Evolutionary conservation across 2,113 vertebrate genomes (phyloP).

Genomic region (Neogobius melanostomus): DNA sequence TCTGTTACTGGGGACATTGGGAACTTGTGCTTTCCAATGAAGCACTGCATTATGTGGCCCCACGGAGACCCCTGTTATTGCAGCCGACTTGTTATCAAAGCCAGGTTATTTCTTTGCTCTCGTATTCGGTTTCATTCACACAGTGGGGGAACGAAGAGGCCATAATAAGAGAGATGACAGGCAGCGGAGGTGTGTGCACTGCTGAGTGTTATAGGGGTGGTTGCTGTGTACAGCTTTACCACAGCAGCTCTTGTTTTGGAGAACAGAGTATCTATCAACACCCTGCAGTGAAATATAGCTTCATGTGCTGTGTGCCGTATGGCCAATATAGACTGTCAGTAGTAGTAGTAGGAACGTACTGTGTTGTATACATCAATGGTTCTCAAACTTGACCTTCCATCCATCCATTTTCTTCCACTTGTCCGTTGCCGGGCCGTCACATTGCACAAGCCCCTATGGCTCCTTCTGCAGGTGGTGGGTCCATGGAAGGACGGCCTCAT

Average conservation of each 20-base stretch:
- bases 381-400: no score
- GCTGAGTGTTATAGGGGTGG: not conserved
- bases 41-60: conserved; percentile 3
- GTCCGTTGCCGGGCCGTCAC: no score
- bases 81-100: conserved; percentile 6
- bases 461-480: no score
- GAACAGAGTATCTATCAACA: not conserved
- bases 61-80: not conserved
- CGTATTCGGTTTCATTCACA: conserved; percentile 8
- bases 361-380: not conserved
- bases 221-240: not conserved
- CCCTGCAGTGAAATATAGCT: not conserved
- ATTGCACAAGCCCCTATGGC: no score
- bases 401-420: no score
- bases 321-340: not conserved
- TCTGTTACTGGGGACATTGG: not conserved
- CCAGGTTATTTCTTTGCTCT: conserved; percentile 13
- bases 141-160: conserved; percentile 1
- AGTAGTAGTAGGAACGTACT: not conserved
- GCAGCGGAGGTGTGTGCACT: conserved; percentile 1
- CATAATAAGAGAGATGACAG: conserved; percentile 6
- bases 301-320: not conserved
- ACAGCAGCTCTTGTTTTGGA: not conserved
- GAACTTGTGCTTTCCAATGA: not conserved
- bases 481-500: no score